Conservation (phyloP, 2,113 vertebrate genomes). For the Sturnira hondurensis region DNA sequence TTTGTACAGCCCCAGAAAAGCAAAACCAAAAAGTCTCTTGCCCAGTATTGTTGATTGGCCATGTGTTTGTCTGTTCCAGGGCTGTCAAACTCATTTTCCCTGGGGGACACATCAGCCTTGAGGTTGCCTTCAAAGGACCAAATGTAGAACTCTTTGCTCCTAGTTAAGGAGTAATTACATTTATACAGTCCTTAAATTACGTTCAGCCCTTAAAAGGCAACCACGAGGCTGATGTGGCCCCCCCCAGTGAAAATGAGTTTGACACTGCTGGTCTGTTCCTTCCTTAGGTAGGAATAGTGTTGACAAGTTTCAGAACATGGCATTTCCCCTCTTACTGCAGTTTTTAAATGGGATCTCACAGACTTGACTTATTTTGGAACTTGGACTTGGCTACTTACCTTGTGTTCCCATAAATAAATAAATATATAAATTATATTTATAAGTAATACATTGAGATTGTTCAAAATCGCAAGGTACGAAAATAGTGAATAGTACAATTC, state of each 20-base stretch:
- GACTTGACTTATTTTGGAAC: neutral
- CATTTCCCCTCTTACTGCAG: neutral
- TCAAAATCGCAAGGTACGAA: neutral
- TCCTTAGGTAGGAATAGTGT: neutral
- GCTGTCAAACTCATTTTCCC: too few species aligned
- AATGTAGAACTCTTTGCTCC: too few species aligned
- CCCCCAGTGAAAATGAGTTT: too few species aligned
- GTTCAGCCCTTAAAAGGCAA: too few species aligned
- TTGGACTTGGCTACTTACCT: constrained; percentile 16
- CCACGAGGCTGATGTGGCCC: too few species aligned
- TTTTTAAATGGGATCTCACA: neutral
- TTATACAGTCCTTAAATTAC: too few species aligned
- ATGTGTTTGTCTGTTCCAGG: neutral
- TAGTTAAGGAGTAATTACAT: too few species aligned
- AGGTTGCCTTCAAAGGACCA: too few species aligned
- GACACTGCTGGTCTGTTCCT: neutral
- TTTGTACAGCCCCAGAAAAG: neutral
- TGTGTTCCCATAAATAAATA: neutral
- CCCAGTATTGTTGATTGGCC: neutral
- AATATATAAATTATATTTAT: neutral
- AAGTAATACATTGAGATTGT: neutral
- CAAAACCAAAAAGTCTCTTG: neutral
- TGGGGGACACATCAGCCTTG: too few species aligned
- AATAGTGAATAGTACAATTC: neutral
- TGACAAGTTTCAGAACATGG: neutral